Conservation (phyloP, 2,888 invertebrate genomes). For the Drosophila sordidula region DNA sequence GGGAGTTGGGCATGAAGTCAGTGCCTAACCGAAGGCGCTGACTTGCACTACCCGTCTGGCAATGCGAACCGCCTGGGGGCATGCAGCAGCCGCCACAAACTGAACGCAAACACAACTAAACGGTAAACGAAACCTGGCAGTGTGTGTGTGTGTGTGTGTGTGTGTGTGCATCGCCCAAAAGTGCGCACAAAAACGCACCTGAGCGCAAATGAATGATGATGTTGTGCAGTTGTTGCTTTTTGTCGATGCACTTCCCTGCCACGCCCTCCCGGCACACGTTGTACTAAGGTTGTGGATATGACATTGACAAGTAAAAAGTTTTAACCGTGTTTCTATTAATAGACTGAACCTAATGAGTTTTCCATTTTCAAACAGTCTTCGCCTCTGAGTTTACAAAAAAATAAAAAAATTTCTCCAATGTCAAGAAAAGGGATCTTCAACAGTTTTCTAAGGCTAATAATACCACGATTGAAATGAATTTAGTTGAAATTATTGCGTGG, state of each 20-base stretch:
- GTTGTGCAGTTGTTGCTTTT: constrained; percentile 47
- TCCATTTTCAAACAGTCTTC: neutral
- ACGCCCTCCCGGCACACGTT: constrained; percentile 17
- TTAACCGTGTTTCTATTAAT: too few relatives aligned
- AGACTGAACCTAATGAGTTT: too few relatives aligned
- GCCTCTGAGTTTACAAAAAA: too few relatives aligned
- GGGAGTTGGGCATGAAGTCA: constrained; percentile 2
- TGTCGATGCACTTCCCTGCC: constrained; percentile 4
- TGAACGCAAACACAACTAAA: constrained; percentile 24
- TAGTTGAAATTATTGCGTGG: too few relatives aligned
- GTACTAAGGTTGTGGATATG: neutral
- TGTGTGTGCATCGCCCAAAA: constrained; percentile 29
- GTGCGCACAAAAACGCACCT: constrained; percentile 65
- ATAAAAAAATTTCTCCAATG: too few relatives aligned
- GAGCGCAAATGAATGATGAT: constrained; percentile 78
- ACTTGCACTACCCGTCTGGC: constrained; percentile 17
- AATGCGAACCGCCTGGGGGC: constrained; percentile 21
- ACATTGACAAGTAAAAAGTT: neutral
- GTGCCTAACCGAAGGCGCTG: constrained; percentile 6
- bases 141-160: constrained; percentile 17
- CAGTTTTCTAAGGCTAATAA: too few relatives aligned
- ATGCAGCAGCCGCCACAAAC: constrained; percentile 31
- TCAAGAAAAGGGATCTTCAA: too few relatives aligned
- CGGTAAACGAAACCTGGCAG: constrained; percentile 10
- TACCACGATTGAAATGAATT: too few relatives aligned